Conservation (phyloP, 2,113 vertebrate species). For the Cercocebus atys region DNA sequence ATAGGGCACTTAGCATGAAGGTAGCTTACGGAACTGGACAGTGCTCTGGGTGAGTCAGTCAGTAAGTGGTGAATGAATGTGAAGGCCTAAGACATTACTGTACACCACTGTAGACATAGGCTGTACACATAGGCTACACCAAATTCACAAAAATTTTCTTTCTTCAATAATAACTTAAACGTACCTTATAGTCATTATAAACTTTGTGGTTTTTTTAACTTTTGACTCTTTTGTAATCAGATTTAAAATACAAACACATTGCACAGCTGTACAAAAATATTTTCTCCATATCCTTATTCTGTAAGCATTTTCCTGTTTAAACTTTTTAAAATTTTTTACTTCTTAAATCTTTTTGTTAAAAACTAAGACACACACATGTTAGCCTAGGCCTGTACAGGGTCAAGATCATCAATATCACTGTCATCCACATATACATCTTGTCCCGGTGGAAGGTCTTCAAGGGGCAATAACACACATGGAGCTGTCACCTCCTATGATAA, state of each 20-base stretch:
- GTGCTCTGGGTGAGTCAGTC: neutral
- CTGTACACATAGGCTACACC: neutral
- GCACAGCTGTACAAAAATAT: neutral
- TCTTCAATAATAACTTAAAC: neutral
- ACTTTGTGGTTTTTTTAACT: neutral
- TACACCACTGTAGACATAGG: neutral
- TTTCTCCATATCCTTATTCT: neutral
- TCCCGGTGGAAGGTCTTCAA: neutral
- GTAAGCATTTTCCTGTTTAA: neutral
- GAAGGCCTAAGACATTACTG: neutral
- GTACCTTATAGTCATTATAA: neutral
- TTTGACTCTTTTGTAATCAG: neutral
- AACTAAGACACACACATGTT: neutral
- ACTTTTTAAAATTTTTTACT: neutral
- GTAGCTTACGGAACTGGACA: neutral
- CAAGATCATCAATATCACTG: neutral
- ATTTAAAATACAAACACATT: neutral
- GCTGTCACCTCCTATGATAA: neutral
- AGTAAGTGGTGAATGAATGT: neutral
- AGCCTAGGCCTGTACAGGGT: neutral
- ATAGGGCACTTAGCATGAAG: neutral
- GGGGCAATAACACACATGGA: neutral
- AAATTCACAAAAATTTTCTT: neutral
- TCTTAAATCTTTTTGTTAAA: neutral
- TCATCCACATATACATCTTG: neutral